A percentile compares a stretch with the other conserved stretches of the same genome.
These are phyloP conservation scores for Dicrostonyx torquatus DNA, from an alignment of 2,797 vertebrate genomes.

Conservation along the genomic window DNA sequence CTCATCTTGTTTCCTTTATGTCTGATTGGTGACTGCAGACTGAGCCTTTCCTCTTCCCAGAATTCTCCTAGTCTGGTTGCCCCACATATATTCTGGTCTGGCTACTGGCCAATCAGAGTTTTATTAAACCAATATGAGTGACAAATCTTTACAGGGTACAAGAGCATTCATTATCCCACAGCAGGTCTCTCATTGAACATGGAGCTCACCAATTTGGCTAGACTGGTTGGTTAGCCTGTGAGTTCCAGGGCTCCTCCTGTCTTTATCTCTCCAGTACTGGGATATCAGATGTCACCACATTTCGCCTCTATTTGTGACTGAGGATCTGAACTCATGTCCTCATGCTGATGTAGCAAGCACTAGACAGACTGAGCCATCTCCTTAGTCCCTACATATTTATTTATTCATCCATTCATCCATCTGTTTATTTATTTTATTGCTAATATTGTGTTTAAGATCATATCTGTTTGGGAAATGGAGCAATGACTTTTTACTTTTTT, in stretches of 20 bases:
- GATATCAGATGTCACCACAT: not conserved
- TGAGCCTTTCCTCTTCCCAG: too few species aligned
- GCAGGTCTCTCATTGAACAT: not conserved
- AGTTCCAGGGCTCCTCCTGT: too few species aligned
- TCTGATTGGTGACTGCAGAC: too few species aligned
- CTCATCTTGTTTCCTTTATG: too few species aligned
- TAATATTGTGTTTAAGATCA: not conserved
- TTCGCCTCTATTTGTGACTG: too few species aligned
- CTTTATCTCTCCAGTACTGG: too few species aligned
- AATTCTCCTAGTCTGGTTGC: too few species aligned
- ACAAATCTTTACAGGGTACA: too few species aligned
- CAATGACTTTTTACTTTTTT: not conserved
- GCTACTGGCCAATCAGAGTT: too few species aligned
- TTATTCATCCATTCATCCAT: not conserved
- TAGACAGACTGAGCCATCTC: not conserved
- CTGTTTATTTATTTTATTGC: not conserved
- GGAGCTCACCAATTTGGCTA: not conserved
- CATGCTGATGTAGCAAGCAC: not conserved
- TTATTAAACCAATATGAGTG: too few species aligned
- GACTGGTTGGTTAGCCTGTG: not conserved
- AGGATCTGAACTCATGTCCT: not conserved
- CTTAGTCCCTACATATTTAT: not conserved
- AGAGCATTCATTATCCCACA: too few species aligned
- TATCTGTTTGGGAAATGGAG: not conserved
- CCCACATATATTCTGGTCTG: too few species aligned